Base-by-base conservation (phyloP, 2,888 invertebrate species). In the Scrobipalpa atriplicella region DNA sequence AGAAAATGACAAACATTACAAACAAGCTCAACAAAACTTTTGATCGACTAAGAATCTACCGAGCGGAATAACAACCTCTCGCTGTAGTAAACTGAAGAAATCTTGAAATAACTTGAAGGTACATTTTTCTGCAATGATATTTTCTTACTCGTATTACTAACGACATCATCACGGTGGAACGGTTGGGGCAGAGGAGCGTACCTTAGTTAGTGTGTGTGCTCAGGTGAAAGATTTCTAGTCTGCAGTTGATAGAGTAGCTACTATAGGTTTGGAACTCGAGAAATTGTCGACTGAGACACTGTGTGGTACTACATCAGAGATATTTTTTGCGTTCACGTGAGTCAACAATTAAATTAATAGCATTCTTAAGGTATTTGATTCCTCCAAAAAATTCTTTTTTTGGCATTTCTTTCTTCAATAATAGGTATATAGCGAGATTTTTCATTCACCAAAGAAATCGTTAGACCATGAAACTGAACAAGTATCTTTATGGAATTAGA, bases 61-160 rank as follows among this genome's bases (percentile, higher is more conserved):
- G 16, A 47, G 47, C 47, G 47, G 16, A 47, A 47, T 47, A 47
- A 47, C 47, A 47, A 16, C 8, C 43, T 13, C 47, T 47, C 47
- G 43, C 43, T 43, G 43, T 47, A 47, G 47, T 47, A 47, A 47
- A 47, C 47, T 47, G n/a, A 47, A 47, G 47, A 47, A 2, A 47
- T 47, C 47, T 6, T 7, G 47, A 16, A n/a, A 43, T 13, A 43
- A 47, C n/a, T 47, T 16, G 47, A 5, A 47, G 47, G 16, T 16
- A n/a, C 29, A 29, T 2, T 47, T 47, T 47, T n/a, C 47, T 47
- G 47, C 47, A 47, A 47, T 47, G 43, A 13, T 10, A 43, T 43
- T 47, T 47, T n/a, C 16, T 29, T 47, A 16, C 16, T 47, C n/a
- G 10, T 8, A 47, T 47, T 47, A 47, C 47, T 47, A 47, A 47